Evolutionary conservation across 2,888 invertebrate genomes (phyloP).

Genomic region (Liodrosophila aerea): DNA sequence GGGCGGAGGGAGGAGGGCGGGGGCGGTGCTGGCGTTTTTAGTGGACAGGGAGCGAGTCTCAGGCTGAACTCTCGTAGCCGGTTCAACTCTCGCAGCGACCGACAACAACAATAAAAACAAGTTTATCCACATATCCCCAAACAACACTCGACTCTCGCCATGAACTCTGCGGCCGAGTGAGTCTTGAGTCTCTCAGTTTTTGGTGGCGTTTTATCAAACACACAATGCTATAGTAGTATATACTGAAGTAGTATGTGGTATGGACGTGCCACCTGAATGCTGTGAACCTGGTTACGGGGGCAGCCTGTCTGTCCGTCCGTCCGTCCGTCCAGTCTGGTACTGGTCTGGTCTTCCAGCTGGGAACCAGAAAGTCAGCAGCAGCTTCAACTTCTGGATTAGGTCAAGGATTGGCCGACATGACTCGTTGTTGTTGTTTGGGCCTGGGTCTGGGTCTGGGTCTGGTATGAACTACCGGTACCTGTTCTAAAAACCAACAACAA

Average conservation of each 20-base stretch:
- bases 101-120: constrained; percentile 54
- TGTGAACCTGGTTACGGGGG: constrained; percentile 59
- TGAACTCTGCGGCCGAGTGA: constrained; percentile 52
- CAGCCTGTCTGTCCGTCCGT: constrained; percentile 40
- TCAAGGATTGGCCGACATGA: constrained; percentile 76
- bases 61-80: constrained; percentile 36
- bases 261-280: constrained; percentile 64
- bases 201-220: constrained; percentile 57
- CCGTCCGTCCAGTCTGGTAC: no score
- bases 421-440: constrained; percentile 59
- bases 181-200: constrained; percentile 31
- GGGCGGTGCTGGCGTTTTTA: not conserved
- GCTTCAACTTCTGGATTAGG: constrained; percentile 78
- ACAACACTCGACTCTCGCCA: constrained; percentile 30
- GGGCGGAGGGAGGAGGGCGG: not conserved
- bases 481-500: constrained; percentile 62
- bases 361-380: constrained; percentile 72
- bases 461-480: constrained; percentile 72
- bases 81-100: no score
- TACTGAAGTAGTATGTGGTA: constrained; percentile 20
- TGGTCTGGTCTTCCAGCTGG: constrained; percentile 13
- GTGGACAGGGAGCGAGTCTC: constrained; percentile 23
- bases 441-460: constrained; percentile 19
- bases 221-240: no score
- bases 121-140: constrained; percentile 73